phyloP scores from a whole-genome alignment of 1,140 invertebrate species.

The Drosophila dunni region DNA sequence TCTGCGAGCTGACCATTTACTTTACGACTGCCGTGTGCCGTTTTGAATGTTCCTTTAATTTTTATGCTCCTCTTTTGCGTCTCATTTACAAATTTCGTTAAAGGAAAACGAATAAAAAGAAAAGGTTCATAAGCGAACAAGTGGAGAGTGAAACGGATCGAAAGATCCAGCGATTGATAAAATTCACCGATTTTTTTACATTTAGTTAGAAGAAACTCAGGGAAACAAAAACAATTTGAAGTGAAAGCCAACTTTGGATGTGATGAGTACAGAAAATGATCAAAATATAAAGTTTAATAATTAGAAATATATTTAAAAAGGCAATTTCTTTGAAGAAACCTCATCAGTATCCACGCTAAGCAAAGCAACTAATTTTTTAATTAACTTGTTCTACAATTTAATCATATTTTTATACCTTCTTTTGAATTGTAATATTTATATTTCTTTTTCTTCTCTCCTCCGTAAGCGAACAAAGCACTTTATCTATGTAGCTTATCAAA shows the following conservation, averaged over 20 bases:
- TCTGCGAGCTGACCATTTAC: constrained; percentile 60
- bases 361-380: no score
- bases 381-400: no score
- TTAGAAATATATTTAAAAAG: no score
- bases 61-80: constrained; percentile 60
- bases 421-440: not conserved
- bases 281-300: no score
- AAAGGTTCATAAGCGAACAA: constrained; percentile 2
- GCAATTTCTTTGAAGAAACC: no score
- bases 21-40: constrained; percentile 71
- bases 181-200: constrained; percentile 1
- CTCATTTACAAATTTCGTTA: constrained; percentile 61
- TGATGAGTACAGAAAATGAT: no score
- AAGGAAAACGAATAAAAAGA: not conserved
- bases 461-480: not conserved
- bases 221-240: not conserved
- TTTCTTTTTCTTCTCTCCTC: not conserved
- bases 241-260: not conserved
- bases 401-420: no score
- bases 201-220: not conserved
- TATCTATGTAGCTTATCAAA: constrained; percentile 10
- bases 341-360: no score
- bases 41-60: constrained; percentile 60
- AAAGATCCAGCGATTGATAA: constrained; percentile 1
- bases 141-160: not conserved